These are phyloP conservation scores for Semaprochilodus insignis DNA, from an alignment of 2,797 vertebrate genomes.

Conservation along the genomic window DNA sequence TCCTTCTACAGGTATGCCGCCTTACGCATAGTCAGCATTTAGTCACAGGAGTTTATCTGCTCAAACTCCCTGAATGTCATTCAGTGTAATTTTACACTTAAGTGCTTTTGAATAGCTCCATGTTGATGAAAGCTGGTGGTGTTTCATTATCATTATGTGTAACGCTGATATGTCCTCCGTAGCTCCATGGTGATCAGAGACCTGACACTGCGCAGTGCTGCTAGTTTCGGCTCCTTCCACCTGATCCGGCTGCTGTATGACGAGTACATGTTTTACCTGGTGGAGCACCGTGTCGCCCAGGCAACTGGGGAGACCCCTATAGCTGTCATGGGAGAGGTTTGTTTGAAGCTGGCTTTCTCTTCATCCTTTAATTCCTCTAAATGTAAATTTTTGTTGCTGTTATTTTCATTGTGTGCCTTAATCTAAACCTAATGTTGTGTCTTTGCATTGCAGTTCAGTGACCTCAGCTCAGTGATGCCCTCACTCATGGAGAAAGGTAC, in stretches of 20 bases:
- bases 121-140: not conserved
- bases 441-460: slow-evolving; percentile 86
- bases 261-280: slow-evolving; percentile 99
- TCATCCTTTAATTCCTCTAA: not conserved
- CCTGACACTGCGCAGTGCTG: slow-evolving; percentile 94
- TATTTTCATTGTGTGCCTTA: not conserved
- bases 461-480: slow-evolving; percentile 90
- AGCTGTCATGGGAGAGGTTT: slow-evolving; percentile 98
- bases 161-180: not conserved
- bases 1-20: slow-evolving; percentile 94
- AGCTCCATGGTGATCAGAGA: slow-evolving; percentile 99
- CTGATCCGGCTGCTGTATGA: slow-evolving; percentile 97
- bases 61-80: not conserved
- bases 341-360: slow-evolving; percentile 19
- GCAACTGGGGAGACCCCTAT: slow-evolving; percentile 96
- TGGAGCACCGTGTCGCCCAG: slow-evolving; percentile 94
- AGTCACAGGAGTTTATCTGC: too few species aligned
- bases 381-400: not conserved
- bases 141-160: not conserved
- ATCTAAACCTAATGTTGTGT: not conserved
- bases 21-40: not conserved
- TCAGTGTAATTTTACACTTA: too few species aligned
- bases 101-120: too few species aligned
- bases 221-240: slow-evolving; percentile 98
- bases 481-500: slow-evolving; percentile 92